Base-by-base conservation (phyloP, 2,888 invertebrate species). In the Crocallis elinguaria region DNA sequence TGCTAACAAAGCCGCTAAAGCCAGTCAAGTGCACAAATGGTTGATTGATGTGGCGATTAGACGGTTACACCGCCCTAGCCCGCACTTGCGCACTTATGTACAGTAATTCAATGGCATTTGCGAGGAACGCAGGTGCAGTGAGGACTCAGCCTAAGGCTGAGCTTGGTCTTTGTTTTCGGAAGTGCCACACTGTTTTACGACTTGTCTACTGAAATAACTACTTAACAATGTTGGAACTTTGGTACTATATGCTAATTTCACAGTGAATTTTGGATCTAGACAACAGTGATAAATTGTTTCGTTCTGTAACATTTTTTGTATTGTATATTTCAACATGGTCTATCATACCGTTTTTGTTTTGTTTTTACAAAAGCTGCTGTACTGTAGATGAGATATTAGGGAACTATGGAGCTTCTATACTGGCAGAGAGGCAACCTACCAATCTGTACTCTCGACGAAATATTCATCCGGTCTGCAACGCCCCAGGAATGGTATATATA, bases 21-120 rank as follows among this genome's bases (percentile, higher is more conserved):
- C 39, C 57, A 61, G 57, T 55, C 55, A 57, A 64, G 60, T 50
- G 61, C 57, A 45, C 52, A 60, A 63, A 61, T 57, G 58, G 60
- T 60, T 63, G 57, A 66, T 67, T 67, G 62, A 63, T 60, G 64
- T 64, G 57, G 62, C 33, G 38, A 36, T 35, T 49, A 21, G 37
- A 23, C 35, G 27, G 41, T 49, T 39, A 53, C 51, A 14, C 45
- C 49, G 43, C 30, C 8, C 36, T 19, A 33, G 14, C 14, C 23
- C 38, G 17, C 42, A 50, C 61, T 61, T 52, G 50, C 35, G 57
- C 52, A 57, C 51, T 57, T 57, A 52, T 49, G 49, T 23, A 41
- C n/a, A 11, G 53, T 62, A 60, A 60, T 60, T 57, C 49, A 60
- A 56, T 56, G 53, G 56, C 43, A 46, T 58, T 57, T 32, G 19